phyloP scores from a whole-genome alignment of 1,140 invertebrate species.

The Dinoponera quadriceps region DNA sequence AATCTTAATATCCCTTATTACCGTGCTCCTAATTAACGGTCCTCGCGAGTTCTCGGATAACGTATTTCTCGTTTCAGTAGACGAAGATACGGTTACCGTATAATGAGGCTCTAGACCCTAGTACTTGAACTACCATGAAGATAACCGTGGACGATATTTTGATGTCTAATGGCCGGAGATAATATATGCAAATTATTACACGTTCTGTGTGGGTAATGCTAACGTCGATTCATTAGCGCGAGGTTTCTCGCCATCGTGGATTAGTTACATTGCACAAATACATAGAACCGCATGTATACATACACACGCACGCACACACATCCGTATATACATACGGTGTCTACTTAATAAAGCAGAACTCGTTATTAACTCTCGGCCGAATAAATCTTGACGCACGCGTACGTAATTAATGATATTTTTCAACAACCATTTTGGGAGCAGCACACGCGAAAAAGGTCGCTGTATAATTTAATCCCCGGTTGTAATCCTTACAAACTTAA shows the following conservation, averaged over 20 bases:
- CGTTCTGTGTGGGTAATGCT: conserved; percentile 20
- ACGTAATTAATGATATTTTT: neutral
- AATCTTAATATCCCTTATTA: conserved; percentile 77
- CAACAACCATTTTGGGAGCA: neutral
- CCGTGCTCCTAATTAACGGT: conserved; percentile 71
- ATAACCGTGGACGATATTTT: conserved; percentile 36
- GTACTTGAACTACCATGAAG: conserved; percentile 54
- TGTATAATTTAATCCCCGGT: neutral
- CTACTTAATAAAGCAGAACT: neutral
- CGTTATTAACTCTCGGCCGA: neutral
- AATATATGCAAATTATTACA: conserved; percentile 53
- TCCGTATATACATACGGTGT: neutral
- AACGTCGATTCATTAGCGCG: conserved; percentile 39
- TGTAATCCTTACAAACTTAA: neutral
- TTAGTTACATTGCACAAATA: conserved; percentile 4
- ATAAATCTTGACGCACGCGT: conserved; percentile 1
- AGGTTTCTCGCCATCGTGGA: neutral
- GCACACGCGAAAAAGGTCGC: neutral
- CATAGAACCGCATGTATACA: no score
- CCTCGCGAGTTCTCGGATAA: conserved; percentile 67
- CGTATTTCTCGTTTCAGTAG: conserved; percentile 68
- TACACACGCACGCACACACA: no score
- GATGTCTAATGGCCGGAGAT: conserved; percentile 48
- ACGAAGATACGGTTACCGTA: conserved; percentile 63
- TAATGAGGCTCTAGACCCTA: conserved; percentile 62